Base-by-base conservation (phyloP, 2,888 invertebrate species). In the Hetaerina titia region DNA sequence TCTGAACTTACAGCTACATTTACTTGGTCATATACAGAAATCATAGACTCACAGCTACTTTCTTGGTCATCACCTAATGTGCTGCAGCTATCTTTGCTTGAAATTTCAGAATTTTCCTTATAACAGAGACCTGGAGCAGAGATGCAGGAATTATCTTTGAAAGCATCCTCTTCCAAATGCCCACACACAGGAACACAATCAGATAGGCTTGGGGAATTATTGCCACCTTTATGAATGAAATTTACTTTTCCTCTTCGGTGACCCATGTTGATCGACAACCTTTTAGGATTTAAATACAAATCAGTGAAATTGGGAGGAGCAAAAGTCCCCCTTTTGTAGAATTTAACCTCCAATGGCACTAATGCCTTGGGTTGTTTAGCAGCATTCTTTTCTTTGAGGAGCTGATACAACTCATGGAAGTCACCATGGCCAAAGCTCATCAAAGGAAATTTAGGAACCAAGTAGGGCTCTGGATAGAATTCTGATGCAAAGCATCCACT, bases 381-480 rank as follows among this genome's bases (percentile, higher is more conserved):
- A 31, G 11, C 60, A 63, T 31, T 15, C 31, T 22, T 45, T 63
- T 25, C 7, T 45, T 22, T 60, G 22, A 69, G 45, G 8, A 57
- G 19, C 11, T 92, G 22, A 92, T 25, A n/a, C 8, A 57, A 58
- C 22, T 64, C 74, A 22, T 69, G n/a, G 4, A 92, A 69, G 57
- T 92, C 69, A 56, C 92, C 56, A 11, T 64, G 19, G 19, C 56
- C 69, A 57, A 92, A 69, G 2, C 56, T 22, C 19, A 56, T 5
- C 1, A 69, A 17, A 69, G 92, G 69, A 5, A 0, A 8, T 22
- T 69, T 74, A 0, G 56, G 69, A 92, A 57, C 5, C 8, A n/a
- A 92, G n/a, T 92, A 92, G 56, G 74, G 45, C 56, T 92, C 92
- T 2, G 69, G 25, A 69, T n/a, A 92, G n/a, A 64, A 92, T n/a